Conservation (phyloP, 2,888 invertebrate genomes). For the Ernsta delagoae region DNA sequence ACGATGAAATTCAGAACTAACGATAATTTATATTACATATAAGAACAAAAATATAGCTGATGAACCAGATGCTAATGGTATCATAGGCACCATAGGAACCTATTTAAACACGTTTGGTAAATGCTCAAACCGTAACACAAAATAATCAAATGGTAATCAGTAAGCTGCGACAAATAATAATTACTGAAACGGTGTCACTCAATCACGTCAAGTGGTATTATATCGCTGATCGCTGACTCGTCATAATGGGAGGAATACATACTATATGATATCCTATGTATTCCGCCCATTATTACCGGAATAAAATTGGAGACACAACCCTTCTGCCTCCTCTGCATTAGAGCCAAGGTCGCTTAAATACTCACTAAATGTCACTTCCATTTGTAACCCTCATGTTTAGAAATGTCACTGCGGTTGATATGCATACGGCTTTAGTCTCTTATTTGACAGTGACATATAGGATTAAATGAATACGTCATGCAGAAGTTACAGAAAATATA, state of each 20-base stretch:
- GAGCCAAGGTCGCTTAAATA: slow-evolving; percentile 72
- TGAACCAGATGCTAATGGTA: too few species aligned
- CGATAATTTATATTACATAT: neutral
- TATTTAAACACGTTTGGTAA: neutral
- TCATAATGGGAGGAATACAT: slow-evolving; percentile 54
- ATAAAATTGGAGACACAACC: slow-evolving; percentile 66
- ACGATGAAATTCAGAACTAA: too few species aligned
- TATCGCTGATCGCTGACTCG: slow-evolving; percentile 50
- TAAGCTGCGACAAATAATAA: slow-evolving; percentile 17
- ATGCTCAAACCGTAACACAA: neutral
- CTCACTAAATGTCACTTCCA: slow-evolving; percentile 78
- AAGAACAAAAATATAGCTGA: too few species aligned
- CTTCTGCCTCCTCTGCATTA: slow-evolving; percentile 65
- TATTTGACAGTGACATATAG: slow-evolving; percentile 80
- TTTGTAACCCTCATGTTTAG: slow-evolving; percentile 79
- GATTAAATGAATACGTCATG: slow-evolving; percentile 79
- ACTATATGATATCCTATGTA: neutral
- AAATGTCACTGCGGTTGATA: slow-evolving; percentile 80
- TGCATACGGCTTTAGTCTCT: slow-evolving; percentile 78
- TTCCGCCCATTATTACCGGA: slow-evolving; percentile 25
- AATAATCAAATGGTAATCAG: slow-evolving; percentile 7
- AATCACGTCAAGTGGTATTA: slow-evolving; percentile 53
- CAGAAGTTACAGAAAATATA: slow-evolving; percentile 66
- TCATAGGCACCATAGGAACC: neutral
- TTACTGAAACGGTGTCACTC: slow-evolving; percentile 50